Evolutionary conservation across 1,140 invertebrate species (phyloP), one percentile per base, ranked within the genome.

Genomic region (Cotesia glomerata): DNA sequence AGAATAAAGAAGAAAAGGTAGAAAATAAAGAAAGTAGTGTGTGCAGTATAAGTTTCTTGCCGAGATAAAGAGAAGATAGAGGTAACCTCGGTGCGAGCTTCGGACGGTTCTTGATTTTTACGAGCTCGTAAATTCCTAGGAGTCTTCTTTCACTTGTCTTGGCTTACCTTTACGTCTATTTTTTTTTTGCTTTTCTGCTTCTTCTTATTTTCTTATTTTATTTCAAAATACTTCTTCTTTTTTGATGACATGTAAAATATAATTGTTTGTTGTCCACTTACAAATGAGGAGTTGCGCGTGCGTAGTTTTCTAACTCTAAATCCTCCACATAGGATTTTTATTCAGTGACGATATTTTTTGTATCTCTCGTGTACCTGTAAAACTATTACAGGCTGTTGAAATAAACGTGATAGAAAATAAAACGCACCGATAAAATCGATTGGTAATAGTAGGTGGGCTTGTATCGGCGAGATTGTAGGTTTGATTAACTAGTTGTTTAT

Each of bases 81-180:
- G 81, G 81, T 80, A 84, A 86, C 81, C 83, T 84, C 84, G 83
- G 82, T 81, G 74, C 78, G 74, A 81, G 80, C 81, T 78, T 73
- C 82, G 80, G 84, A 84, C 78, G 85, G 80, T 86, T 84, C 86
- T 86, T 87, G 86, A 87, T 87, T 87, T 87, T 87, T 87, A 87
- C 82, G 85, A 84, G 82, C 81, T 75, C 83, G 85, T 87, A 87
- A 86, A 87, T 87, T 86, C 81, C 79, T 75, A 64, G 78, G 75
- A 61, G 32, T 69, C 14, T 39, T 13, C 32, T 54, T 76, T 71
- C 72, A 73, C 75, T 58, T 75, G 54, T 69, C 26, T 9, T 52
- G 8, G 59, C 18, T 8, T 7, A 69, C 52, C 63, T 59, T 58
- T 69, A 45, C 11, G 7, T 45, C 11, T 45, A 45, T 45, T 7